Percentiles rank a stretch among this genome's conserved stretches.
These are phyloP conservation scores for Colistium nudipinnis DNA, from an alignment of 2,113 vertebrate genomes.

Conservation along the genomic window DNA sequence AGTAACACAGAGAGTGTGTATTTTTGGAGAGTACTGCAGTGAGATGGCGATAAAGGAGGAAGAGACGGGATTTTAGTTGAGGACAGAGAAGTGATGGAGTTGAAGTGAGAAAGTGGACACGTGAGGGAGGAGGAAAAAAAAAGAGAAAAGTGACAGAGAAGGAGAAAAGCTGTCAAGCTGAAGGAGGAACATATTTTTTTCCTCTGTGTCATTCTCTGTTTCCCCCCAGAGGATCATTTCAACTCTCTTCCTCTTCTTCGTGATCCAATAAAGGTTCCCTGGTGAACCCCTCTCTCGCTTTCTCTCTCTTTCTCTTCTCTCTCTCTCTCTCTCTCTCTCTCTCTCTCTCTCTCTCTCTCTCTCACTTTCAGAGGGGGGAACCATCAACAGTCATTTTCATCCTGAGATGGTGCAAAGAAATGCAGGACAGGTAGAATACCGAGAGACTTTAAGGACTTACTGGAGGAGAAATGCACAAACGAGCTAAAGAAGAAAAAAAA, in stretches of 20 bases:
- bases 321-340: too few species aligned
- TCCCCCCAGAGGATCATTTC: slow-evolving; percentile 37
- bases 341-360: too few species aligned
- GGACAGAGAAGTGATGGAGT: background rate
- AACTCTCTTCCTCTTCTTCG: slow-evolving; percentile 1
- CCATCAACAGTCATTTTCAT: slow-evolving; percentile 11
- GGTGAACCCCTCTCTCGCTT: too few species aligned
- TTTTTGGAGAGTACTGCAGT: background rate
- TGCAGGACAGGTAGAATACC: too few species aligned
- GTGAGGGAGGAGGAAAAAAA: slow-evolving; percentile 24
- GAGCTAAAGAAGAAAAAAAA: too few species aligned
- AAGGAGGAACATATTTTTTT: slow-evolving; percentile 28
- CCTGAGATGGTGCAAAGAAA: too few species aligned
- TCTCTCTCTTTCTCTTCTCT: too few species aligned
- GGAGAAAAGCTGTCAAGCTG: slow-evolving; percentile 49
- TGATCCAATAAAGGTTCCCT: slow-evolving; percentile 43
- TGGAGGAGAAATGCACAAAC: too few species aligned
- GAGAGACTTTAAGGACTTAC: too few species aligned
- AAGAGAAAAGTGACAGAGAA: slow-evolving; percentile 23
- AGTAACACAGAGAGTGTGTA: background rate
- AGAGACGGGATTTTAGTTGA: background rate
- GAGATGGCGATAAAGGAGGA: background rate
- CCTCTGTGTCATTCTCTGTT: slow-evolving; percentile 20
- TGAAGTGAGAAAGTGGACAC: slow-evolving; percentile 14
- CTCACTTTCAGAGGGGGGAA: too few species aligned